These are phyloP conservation scores for Sitodiplosis mosellana DNA, from an alignment of 1,140 invertebrate genomes.

Conservation along the genomic window DNA sequence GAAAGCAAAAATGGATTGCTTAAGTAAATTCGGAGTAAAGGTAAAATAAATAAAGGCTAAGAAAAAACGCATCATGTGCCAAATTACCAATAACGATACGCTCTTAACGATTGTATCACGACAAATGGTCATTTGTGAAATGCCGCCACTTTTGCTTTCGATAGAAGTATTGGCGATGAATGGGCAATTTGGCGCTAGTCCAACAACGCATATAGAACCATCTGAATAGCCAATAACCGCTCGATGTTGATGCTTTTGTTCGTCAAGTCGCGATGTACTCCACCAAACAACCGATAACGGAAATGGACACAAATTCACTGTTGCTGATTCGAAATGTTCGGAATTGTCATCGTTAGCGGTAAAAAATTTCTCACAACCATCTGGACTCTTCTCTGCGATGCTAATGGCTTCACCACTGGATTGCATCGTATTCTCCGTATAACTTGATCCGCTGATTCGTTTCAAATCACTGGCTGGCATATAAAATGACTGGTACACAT, in stretches of 20 bases:
- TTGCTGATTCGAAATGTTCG: neutral
- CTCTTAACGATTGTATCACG: conserved; percentile 45
- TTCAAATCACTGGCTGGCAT: conserved; percentile 4
- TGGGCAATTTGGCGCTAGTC: conserved; percentile 41
- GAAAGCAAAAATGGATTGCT: conserved; percentile 7
- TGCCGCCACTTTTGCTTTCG: conserved; percentile 29
- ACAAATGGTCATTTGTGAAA: conserved; percentile 41
- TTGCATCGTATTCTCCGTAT: conserved; percentile 35
- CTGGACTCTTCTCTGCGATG: neutral
- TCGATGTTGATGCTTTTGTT: conserved; percentile 31
- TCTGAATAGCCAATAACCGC: conserved; percentile 52
- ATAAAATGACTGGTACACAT: conserved; percentile 9
- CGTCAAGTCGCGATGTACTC: conserved; percentile 36
- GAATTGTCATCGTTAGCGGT: neutral
- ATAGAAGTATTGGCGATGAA: conserved; percentile 43
- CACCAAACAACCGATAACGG: conserved; percentile 46
- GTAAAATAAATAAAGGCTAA: neutral
- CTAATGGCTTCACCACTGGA: conserved; percentile 22
- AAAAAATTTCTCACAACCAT: neutral
- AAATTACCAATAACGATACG: conserved; percentile 45
- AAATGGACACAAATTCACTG: conserved; percentile 29
- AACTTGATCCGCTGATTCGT: conserved; percentile 33
- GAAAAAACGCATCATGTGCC: conserved; percentile 11
- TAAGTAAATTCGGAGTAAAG: no score
- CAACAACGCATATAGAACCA: conserved; percentile 50